A percentile compares a stretch with the other conserved stretches of the same genome.
These are phyloP conservation scores for Styela clava DNA, from an alignment of 23 tunicate genomes.

Conservation along the genomic window DNA sequence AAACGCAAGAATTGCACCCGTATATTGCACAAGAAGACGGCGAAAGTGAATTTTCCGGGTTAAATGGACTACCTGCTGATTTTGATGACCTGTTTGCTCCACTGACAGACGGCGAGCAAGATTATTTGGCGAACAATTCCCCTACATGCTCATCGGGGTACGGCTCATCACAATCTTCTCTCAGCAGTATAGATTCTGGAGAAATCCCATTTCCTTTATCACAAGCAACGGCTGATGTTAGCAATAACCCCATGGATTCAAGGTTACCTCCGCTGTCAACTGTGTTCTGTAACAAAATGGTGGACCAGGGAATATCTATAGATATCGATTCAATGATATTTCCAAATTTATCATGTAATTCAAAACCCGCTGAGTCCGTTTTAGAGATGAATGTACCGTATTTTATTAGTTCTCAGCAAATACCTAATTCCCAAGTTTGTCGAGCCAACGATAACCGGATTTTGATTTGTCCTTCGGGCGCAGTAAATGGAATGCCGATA, in stretches of 20 bases:
- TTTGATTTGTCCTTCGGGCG: not conserved
- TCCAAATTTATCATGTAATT: too few relatives aligned
- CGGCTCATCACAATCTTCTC: slow-evolving; percentile 8
- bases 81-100: not conserved
- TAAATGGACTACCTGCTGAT: not conserved
- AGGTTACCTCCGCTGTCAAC: not conserved
- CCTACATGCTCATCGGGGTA: slow-evolving; percentile 2
- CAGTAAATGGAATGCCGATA: too few relatives aligned
- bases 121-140: not conserved
- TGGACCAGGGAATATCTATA: not conserved
- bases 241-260: not conserved
- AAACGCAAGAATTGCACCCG: not conserved
- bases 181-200: not conserved
- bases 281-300: not conserved
- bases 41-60: not conserved
- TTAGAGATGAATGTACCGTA: not conserved
- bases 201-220: not conserved
- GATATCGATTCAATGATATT: not conserved
- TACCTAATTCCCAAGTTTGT: not conserved
- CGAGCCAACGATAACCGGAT: not conserved
- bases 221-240: not conserved
- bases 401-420: not conserved
- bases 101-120: not conserved
- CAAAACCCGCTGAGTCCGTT: not conserved
- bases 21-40: not conserved